Evolutionary conservation across 2,888 invertebrate genomes (phyloP).

Genomic region (Griposia aprilina): DNA sequence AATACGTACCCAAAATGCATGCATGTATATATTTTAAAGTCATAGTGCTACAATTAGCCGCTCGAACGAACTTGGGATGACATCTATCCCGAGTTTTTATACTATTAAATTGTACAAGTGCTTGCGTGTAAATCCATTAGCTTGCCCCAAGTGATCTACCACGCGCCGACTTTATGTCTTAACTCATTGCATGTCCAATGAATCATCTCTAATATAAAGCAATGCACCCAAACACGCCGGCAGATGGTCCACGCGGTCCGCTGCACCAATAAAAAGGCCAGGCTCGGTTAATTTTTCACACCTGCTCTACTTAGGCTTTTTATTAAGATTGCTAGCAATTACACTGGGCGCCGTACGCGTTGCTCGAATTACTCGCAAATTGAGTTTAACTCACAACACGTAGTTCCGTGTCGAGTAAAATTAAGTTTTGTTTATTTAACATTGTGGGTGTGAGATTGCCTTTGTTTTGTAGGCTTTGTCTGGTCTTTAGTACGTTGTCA

Average conservation of each 20-base stretch:
- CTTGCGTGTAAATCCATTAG: no score
- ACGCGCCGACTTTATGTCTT: no score
- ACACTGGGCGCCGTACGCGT: slow-evolving; percentile 47
- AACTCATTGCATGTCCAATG: slow-evolving; percentile 3
- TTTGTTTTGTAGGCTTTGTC: slow-evolving; percentile 31
- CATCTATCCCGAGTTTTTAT: no score
- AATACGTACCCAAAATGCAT: background rate
- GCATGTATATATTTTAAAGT: background rate
- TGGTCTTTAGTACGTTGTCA: background rate
- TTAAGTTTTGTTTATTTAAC: slow-evolving; percentile 65
- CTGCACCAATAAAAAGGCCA: slow-evolving; percentile 65
- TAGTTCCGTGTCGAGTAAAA: slow-evolving; percentile 52
- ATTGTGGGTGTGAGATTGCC: slow-evolving; percentile 32
- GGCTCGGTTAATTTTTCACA: slow-evolving; percentile 69
- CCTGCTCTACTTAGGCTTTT: slow-evolving; percentile 69
- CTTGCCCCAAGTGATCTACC: no score
- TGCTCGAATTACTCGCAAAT: slow-evolving; percentile 62
- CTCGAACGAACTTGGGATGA: no score
- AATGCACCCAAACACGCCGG: slow-evolving; percentile 43
- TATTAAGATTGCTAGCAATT: slow-evolving; percentile 73
- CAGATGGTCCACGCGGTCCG: slow-evolving; percentile 46
- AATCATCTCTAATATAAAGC: slow-evolving; percentile 54
- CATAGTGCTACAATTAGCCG: background rate
- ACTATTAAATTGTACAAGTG: no score
- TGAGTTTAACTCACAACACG: slow-evolving; percentile 61